Percentiles rank a stretch among this genome's conserved stretches.
phyloP scores from a whole-genome alignment of 2,113 vertebrate genomes.

The Barnardius zonarius region DNA sequence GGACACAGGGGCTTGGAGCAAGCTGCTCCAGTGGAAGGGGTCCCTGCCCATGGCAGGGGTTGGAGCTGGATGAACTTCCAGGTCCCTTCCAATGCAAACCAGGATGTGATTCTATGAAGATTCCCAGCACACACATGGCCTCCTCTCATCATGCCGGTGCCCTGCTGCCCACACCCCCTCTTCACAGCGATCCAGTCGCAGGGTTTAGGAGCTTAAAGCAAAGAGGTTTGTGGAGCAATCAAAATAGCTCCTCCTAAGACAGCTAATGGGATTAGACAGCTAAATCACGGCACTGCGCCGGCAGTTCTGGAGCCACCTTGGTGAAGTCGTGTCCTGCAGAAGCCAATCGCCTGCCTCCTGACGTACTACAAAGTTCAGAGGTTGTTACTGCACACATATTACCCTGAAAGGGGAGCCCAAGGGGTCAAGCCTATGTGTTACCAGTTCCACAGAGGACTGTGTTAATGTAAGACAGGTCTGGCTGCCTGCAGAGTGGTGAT shows the following conservation, averaged over 20 bases:
- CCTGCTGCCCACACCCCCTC: neutral
- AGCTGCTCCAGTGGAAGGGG: no score
- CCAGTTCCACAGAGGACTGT: neutral
- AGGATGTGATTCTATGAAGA: neutral
- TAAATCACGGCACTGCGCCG: neutral
- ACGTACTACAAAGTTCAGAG: neutral
- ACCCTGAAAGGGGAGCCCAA: neutral
- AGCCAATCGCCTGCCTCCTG: neutral
- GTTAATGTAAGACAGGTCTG: accelerated
- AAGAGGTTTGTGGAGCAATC: conserved; percentile 27
- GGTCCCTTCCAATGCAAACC: neutral
- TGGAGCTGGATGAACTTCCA: neutral
- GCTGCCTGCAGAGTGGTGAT: neutral
- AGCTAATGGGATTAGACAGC: conserved; percentile 37
- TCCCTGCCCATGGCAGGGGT: no score
- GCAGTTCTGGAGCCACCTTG: neutral
- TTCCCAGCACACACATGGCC: neutral
- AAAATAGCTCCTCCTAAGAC: conserved; percentile 44
- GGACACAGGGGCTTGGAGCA: neutral
- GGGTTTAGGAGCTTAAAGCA: conserved; percentile 44
- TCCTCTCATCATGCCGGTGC: accelerated
- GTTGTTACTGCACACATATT: accelerated
- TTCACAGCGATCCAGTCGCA: neutral
- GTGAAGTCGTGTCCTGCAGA: neutral
- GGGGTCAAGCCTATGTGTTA: accelerated